These are phyloP conservation scores for Pituophis catenifer DNA, from an alignment of 2,113 vertebrate genomes.

Conservation along the genomic window DNA sequence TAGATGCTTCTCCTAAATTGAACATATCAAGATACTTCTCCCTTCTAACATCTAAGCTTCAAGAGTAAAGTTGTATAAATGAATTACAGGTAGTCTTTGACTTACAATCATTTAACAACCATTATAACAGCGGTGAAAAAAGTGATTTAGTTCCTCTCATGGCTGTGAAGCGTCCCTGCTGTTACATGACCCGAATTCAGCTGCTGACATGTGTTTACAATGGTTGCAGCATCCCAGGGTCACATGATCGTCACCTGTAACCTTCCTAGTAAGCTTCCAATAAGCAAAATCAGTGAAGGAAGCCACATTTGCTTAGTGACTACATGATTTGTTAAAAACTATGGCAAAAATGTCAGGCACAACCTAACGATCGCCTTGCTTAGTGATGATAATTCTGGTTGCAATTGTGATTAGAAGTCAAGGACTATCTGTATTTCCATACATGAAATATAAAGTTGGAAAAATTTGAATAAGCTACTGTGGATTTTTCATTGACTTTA, in stretches of 20 bases:
- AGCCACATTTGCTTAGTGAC: background rate
- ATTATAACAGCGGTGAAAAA: background rate
- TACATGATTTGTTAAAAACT: background rate
- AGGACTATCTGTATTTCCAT: background rate
- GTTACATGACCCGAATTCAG: background rate
- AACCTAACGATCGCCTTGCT: background rate
- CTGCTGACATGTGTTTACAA: background rate
- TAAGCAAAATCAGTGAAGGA: too few species aligned
- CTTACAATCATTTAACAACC: background rate
- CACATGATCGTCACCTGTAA: background rate
- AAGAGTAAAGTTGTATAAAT: background rate
- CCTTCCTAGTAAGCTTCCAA: background rate
- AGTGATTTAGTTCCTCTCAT: background rate
- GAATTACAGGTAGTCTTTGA: background rate
- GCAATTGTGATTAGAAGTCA: background rate
- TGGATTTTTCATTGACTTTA: slow-evolving; percentile 7
- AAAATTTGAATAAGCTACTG: background rate
- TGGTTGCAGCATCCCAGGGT: background rate
- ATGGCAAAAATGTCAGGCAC: background rate
- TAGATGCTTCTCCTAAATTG: background rate
- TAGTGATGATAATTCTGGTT: background rate
- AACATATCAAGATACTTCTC: background rate
- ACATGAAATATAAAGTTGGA: background rate
- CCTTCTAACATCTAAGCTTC: background rate
- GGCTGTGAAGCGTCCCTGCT: background rate